These are phyloP conservation scores for Gonatopus flavifemur DNA, from an alignment of 1,140 invertebrate genomes.

Conservation along the genomic window DNA sequence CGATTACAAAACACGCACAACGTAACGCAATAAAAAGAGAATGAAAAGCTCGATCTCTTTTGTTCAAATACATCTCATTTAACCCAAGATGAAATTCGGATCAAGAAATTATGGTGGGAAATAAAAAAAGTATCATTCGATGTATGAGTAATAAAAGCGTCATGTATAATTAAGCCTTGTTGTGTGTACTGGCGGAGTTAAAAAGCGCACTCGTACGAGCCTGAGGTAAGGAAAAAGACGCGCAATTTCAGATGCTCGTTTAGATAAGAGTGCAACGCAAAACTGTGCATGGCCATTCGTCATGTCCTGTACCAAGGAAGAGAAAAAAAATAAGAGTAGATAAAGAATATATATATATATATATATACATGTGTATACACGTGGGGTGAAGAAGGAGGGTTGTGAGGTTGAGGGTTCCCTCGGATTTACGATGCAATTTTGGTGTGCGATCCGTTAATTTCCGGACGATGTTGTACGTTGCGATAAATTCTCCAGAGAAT, in stretches of 20 bases:
- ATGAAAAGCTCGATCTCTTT: not conserved
- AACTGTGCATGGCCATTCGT: constrained; percentile 35
- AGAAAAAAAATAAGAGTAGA: constrained; percentile 1
- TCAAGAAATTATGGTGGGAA: not conserved
- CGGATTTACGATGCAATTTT: constrained; percentile 45
- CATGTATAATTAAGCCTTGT: not conserved
- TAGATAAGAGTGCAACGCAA: constrained; percentile 32
- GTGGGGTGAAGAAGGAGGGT: constrained; percentile 2
- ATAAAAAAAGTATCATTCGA: not conserved
- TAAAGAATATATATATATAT: no score
- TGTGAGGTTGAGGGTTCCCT: not conserved
- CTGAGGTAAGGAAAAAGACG: constrained; percentile 9
- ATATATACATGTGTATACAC: no score
- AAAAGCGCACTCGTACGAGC: constrained; percentile 5
- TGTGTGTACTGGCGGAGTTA: constrained; percentile 5
- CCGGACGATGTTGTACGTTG: constrained; percentile 28
- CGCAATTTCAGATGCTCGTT: constrained; percentile 43
- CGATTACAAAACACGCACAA: no score
- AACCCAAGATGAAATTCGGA: not conserved
- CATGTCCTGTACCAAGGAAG: constrained; percentile 18
- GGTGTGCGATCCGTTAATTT: constrained; percentile 37
- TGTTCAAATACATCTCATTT: not conserved
- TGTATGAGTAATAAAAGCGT: not conserved
- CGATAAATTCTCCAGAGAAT: constrained; percentile 34
- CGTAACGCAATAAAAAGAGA: no score